Percentiles rank a stretch among this genome's conserved stretches.
These are phyloP conservation scores for Paguma larvata DNA, from an alignment of 2,797 vertebrate species.

Conservation along the genomic window DNA sequence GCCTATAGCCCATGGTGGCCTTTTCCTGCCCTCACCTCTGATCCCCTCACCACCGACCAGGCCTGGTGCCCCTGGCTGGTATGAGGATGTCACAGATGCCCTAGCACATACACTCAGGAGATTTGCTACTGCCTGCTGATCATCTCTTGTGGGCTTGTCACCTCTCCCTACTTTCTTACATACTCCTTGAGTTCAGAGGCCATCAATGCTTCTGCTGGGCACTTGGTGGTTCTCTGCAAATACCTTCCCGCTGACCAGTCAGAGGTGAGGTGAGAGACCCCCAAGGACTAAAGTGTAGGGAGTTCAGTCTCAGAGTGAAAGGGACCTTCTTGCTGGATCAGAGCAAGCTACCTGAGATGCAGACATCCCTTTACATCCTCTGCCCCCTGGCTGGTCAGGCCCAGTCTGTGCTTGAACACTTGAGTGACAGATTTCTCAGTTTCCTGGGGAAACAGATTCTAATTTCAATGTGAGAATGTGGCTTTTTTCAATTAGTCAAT, in stretches of 20 bases:
- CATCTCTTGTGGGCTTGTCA: neutral
- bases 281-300: neutral
- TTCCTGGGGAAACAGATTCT: neutral
- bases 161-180: neutral
- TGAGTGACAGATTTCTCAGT: slow-evolving; percentile 1
- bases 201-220: too few species aligned
- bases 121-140: neutral
- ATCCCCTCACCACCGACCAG: neutral
- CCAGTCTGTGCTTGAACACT: neutral
- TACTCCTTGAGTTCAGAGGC: neutral
- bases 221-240: neutral
- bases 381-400: neutral
- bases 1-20: accelerated
- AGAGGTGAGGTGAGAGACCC: neutral
- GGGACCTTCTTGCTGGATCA: neutral
- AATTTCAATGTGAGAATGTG: slow-evolving; percentile 38
- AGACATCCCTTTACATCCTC: neutral
- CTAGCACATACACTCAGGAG: accelerated
- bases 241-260: neutral
- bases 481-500: slow-evolving; percentile 15
- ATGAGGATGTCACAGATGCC: neutral
- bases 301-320: neutral
- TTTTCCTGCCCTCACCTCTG: neutral
- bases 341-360: neutral
- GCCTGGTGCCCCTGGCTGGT: too few species aligned